Evolutionary conservation across 2,113 vertebrate genomes (phyloP).

Genomic region (Pterocles gutturalis): DNA sequence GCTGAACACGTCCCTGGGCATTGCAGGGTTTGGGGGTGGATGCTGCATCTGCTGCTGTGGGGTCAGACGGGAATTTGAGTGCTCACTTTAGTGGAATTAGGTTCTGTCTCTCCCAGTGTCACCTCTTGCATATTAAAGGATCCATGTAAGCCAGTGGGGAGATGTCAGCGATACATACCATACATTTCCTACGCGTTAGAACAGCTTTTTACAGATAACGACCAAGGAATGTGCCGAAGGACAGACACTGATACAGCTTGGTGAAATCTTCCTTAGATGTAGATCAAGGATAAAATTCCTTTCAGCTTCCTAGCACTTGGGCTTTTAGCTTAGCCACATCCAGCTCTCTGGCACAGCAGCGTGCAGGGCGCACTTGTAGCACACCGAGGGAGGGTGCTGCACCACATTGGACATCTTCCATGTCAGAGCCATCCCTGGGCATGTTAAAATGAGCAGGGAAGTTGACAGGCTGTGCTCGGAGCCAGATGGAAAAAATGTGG

Average conservation of each 20-base stretch:
- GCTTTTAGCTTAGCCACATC: background rate
- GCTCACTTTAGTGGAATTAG: background rate
- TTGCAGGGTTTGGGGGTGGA: background rate
- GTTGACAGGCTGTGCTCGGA: background rate
- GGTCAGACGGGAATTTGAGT: background rate
- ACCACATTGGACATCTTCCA: background rate
- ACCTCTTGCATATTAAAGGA: background rate
- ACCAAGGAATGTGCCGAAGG: background rate
- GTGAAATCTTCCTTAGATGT: background rate
- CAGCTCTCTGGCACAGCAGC: background rate
- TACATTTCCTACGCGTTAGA: background rate
- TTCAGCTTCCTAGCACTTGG: background rate
- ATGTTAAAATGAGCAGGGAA: background rate
- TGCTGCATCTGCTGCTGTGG: background rate
- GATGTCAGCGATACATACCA: background rate
- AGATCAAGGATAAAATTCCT: background rate
- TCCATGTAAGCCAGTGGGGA: background rate
- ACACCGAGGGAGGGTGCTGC: background rate
- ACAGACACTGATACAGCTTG: background rate
- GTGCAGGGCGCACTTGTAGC: fast-evolving
- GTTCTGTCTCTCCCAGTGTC: background rate
- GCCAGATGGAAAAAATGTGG: background rate
- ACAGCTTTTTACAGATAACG: background rate
- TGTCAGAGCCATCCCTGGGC: background rate
- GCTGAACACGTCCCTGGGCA: background rate